These are phyloP conservation scores for Akabosia matsudoensis DNA, from an alignment of 1,140 invertebrate genomes.

Conservation along the genomic window DNA sequence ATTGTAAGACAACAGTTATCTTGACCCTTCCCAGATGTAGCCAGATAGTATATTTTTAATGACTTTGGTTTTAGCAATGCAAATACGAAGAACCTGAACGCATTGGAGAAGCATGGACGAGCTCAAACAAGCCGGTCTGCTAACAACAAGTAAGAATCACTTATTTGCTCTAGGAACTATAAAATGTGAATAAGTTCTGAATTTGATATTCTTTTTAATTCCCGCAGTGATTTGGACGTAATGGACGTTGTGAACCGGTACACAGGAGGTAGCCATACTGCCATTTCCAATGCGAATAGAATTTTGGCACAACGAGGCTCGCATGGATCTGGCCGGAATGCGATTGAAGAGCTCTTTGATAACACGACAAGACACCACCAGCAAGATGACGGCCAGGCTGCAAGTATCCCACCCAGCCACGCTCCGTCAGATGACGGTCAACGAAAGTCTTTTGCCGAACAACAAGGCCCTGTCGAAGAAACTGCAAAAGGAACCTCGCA, in stretches of 20 bases:
- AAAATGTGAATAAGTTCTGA: background rate
- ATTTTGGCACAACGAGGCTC: slow-evolving; percentile 27
- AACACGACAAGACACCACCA: too few species aligned
- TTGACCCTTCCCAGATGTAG: too few species aligned
- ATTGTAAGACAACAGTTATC: background rate
- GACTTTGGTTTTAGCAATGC: background rate
- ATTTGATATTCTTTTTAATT: background rate
- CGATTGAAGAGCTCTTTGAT: too few species aligned
- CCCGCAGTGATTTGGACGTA: slow-evolving; percentile 29
- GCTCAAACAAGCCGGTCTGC: background rate
- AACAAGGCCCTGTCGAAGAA: too few species aligned
- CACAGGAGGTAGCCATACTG: slow-evolving; percentile 68
- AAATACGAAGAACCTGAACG: background rate
- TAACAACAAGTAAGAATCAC: background rate
- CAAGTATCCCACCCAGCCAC: too few species aligned
- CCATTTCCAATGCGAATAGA: slow-evolving; percentile 57
- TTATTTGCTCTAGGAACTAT: background rate
- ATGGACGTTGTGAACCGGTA: slow-evolving; percentile 64
- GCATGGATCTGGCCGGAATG: too few species aligned
- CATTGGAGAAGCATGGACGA: background rate
- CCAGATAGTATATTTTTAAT: background rate
- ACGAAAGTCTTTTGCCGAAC: too few species aligned
- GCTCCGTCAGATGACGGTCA: too few species aligned
- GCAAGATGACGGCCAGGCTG: too few species aligned
- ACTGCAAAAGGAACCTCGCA: too few species aligned